Base-by-base conservation (phyloP, 2,888 invertebrate genomes). In the Schrankia costaestrigalis region DNA sequence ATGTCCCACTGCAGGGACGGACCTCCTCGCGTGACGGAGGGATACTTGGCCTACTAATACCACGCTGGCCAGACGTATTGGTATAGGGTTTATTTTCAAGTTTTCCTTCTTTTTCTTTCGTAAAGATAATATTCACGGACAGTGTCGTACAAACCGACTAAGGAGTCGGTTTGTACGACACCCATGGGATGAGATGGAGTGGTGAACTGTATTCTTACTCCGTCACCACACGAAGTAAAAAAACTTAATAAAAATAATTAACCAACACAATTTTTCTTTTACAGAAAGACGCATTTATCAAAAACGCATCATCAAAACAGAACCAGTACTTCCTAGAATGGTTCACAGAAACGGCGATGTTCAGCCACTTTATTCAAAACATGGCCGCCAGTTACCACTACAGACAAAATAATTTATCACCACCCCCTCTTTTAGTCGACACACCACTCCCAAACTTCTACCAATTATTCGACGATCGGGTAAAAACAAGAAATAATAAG, bases 271-370 rank as follows among this genome's bases (percentile, higher is more conserved):
- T 5, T 9, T 40, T 36, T 27, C 12, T 28, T 14, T 90, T 89
- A 52, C 90, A 95, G 93, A 93, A 92, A 81, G 93, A 94, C 28
- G 75, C 89, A 5, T 95, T 95, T 72, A 89, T 94, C 17, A 91
- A 91, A 54, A 89, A 87, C 45, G 89, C 91, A 3, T 68, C 88
- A 0, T 91, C 93, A 0, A 92, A 92, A 65, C 91, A 91, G 27
- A 89, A 92, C 19, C 91, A 92, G 47, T 91, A 92, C 56, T 95
- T 96, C 73, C 82, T 96, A 0, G 94, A 95, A 51, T 96, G 95
- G 95, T 96, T 96, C 77, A 91, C 93, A 0, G 95, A 96, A 68
- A 95, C 95, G 0, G 93, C 95, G 1, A 95, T 96, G 94, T 96
- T 96, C 73, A 91, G 92, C 43, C 90, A 92, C 29, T 95, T 94